These are phyloP conservation scores for Caenorhabditis remanei DNA, from an alignment of 1,140 invertebrate genomes.

Conservation along the genomic window DNA sequence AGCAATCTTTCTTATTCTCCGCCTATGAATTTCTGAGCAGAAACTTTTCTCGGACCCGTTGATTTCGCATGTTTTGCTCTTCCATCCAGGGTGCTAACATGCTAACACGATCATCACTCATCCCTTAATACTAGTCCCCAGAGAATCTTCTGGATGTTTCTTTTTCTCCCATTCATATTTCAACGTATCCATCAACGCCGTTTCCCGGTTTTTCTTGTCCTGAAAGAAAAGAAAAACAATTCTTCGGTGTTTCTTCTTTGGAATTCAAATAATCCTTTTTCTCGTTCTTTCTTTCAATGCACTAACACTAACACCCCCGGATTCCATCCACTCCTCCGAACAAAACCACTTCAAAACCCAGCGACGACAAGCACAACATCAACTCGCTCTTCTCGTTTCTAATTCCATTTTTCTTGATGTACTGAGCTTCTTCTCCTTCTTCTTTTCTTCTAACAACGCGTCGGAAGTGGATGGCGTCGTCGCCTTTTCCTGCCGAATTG, in stretches of 20 bases:
- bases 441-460: slow-evolving; percentile 16
- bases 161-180: background rate
- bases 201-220: background rate
- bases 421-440: slow-evolving; percentile 11
- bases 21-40: background rate
- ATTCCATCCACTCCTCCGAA: background rate
- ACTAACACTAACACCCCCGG: slow-evolving; percentile 40
- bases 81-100: background rate
- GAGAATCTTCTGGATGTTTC: background rate
- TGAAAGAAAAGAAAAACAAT: slow-evolving; percentile 2
- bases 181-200: background rate
- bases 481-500: background rate
- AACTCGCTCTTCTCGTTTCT: slow-evolving; percentile 8
- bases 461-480: slow-evolving; percentile 34
- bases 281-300: background rate
- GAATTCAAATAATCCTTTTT: background rate
- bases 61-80: background rate
- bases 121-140: background rate
- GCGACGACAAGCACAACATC: slow-evolving; percentile 37
- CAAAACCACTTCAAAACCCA: slow-evolving; percentile 45
- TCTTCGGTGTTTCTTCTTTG: background rate
- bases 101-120: slow-evolving; percentile 22
- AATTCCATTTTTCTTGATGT: slow-evolving; percentile 44
- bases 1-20: background rate
- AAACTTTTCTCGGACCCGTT: background rate